Base-by-base conservation (phyloP, 2,113 vertebrate species). In the Caranx ignobilis region DNA sequence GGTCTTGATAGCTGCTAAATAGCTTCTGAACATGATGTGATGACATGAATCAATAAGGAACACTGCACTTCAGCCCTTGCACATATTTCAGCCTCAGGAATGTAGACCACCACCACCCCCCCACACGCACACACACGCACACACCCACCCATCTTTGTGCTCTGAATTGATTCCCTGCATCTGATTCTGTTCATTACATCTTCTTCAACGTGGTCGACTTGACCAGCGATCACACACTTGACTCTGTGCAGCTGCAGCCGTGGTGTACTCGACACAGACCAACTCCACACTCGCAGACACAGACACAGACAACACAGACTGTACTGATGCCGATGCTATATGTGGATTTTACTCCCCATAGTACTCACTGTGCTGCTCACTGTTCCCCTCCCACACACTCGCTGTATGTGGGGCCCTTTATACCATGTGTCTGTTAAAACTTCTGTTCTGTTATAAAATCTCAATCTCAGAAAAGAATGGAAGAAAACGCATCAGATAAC, bases 21-120 rank as follows among this genome's bases (percentile, higher is more conserved):
- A 79, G 88, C 88, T 83, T 71, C 86, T 64, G 74, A 90, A 86
- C 84, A 84, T 80, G 87, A 87, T 89, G 84, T 52, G 81, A 86
- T 89, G 92, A 86, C 79, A 79, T 90, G 64, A 83, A 88, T 91
- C 89, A 67, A 89, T 90, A 82, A 81, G n/a, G 21, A 84, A 79
- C 59, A 37, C 61, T 59, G 78, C 67, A 71, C 82, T 82, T 70
- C 71, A 57, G 52, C 66, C 60, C 54, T 34, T 1, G 39, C n/a
- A 11, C 60, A 59, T 39, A 41, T 48, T 71, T 68, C 72, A 75
- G 66, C 64, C 66, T 72, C 15, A 2, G 83, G 54, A 79, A 41
- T 69, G 52, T 18, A 62, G 61, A 67, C 43, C 15, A 26, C 26
- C 26, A 26, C 26, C 26, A 26, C 26, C 26, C 26, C 26, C 26